Conservation (phyloP, 1,140 invertebrate species). For the Monochamus saltuarius region DNA sequence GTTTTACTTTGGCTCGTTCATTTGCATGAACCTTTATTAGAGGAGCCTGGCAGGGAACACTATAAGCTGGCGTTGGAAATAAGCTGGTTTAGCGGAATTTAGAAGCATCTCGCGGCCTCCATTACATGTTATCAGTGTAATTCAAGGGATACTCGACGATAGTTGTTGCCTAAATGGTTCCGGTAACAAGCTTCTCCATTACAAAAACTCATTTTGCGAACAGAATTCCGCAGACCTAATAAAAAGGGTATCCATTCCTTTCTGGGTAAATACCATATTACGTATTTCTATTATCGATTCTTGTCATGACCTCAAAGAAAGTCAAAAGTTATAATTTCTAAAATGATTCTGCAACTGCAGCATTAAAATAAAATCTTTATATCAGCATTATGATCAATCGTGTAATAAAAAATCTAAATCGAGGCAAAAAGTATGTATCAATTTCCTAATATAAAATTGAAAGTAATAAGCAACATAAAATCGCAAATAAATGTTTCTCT, state of each 20-base stretch:
- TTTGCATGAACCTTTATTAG: constrained; percentile 40
- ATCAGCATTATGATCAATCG: too few species aligned
- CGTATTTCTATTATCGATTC: not conserved
- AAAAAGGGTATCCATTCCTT: not conserved
- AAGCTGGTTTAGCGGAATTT: constrained; percentile 28
- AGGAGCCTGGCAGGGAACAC: not conserved
- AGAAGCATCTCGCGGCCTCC: constrained; percentile 29
- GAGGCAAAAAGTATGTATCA: too few species aligned
- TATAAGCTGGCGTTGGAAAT: not conserved
- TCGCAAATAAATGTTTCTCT: too few species aligned
- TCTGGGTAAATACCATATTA: constrained; percentile 5
- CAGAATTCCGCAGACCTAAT: constrained; percentile 6
- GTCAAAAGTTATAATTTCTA: too few species aligned
- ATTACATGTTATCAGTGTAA: constrained; percentile 34
- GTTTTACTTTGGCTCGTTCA: constrained; percentile 31
- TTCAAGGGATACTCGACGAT: constrained; percentile 26
- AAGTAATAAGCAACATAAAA: too few species aligned
- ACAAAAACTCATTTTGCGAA: constrained; percentile 18
- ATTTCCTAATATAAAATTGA: too few species aligned
- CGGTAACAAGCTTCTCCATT: constrained; percentile 27
- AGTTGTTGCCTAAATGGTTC: constrained; percentile 33
- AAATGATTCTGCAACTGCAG: too few species aligned
- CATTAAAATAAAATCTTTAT: too few species aligned
- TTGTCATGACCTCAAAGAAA: too few species aligned
- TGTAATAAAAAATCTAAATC: too few species aligned